Evolutionary conservation across 2,113 vertebrate genomes (phyloP).

Genomic region (Noctilio leporinus): DNA sequence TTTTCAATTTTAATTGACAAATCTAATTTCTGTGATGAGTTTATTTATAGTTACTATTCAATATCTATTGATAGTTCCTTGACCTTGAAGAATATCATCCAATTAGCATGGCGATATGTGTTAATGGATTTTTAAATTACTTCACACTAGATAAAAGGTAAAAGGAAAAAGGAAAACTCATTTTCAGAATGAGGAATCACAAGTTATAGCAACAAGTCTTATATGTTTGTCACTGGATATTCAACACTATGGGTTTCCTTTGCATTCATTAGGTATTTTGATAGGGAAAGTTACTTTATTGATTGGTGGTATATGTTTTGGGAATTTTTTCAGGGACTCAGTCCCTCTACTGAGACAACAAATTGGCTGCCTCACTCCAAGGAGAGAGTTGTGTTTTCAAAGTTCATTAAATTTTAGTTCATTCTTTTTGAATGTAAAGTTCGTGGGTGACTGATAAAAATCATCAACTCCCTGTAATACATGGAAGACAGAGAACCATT

Average conservation of each 20-base stretch:
- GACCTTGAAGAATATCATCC: slow-evolving; percentile 62
- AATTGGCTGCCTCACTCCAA: background rate
- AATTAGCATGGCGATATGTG: slow-evolving; percentile 68
- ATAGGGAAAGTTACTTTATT: background rate
- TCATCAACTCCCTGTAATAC: background rate
- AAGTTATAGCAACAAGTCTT: background rate
- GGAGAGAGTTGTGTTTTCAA: background rate
- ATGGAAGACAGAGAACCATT: background rate
- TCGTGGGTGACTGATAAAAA: background rate
- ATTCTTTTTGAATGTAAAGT: background rate
- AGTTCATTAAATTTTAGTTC: background rate
- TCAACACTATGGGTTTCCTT: background rate
- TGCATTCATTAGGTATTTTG: background rate
- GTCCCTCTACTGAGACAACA: background rate
- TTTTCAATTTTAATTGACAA: slow-evolving; percentile 72
- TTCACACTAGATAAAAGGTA: slow-evolving; percentile 46
- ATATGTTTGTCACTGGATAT: background rate
- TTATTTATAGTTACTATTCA: slow-evolving; percentile 72
- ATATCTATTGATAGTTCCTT: slow-evolving; percentile 72
- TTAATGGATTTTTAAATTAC: slow-evolving; percentile 74
- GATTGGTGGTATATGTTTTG: background rate
- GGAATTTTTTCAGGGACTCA: background rate
- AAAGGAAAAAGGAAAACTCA: slow-evolving; percentile 53
- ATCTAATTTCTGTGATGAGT: slow-evolving; percentile 70
- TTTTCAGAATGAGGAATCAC: slow-evolving; percentile 40